Evolutionary conservation across 2,797 vertebrate species (phyloP).

Genomic region (Diglossa cyanea): DNA sequence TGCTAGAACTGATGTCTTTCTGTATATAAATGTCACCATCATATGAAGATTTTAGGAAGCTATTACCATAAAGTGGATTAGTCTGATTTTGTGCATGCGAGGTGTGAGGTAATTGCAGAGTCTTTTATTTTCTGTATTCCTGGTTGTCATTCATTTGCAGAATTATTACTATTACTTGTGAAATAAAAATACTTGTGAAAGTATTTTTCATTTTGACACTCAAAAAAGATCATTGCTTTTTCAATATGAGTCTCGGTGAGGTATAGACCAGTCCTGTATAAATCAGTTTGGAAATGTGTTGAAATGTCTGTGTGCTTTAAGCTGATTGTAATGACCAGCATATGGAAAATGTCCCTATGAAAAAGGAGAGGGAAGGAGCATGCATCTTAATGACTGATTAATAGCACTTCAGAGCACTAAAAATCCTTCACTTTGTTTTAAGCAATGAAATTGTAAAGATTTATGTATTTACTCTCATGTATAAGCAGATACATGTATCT

Average conservation of each 20-base stretch:
- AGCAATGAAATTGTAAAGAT: neutral
- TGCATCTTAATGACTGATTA: neutral
- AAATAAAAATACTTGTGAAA: neutral
- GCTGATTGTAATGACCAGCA: neutral
- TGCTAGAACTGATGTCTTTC: neutral
- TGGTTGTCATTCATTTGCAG: neutral
- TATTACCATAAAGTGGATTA: neutral
- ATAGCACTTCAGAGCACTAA: neutral
- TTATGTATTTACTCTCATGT: neutral
- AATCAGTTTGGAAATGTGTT: neutral
- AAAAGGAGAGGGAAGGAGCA: neutral
- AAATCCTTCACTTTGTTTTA: neutral
- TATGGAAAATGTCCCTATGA: neutral
- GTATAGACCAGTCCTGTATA: neutral
- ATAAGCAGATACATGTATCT: neutral
- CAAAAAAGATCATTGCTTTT: neutral
- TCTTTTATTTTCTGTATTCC: neutral
- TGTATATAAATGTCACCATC: neutral
- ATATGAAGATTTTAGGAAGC: neutral
- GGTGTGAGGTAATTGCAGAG: neutral
- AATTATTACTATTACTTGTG: neutral
- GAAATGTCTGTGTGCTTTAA: neutral
- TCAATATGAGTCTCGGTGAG: accelerated
- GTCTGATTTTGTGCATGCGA: neutral
- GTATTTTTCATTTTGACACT: neutral